A percentile compares a stretch with the other conserved stretches of the same genome.
Evolutionary conservation across 2,888 invertebrate species (phyloP).

Genomic region (Tinea pellionella): DNA sequence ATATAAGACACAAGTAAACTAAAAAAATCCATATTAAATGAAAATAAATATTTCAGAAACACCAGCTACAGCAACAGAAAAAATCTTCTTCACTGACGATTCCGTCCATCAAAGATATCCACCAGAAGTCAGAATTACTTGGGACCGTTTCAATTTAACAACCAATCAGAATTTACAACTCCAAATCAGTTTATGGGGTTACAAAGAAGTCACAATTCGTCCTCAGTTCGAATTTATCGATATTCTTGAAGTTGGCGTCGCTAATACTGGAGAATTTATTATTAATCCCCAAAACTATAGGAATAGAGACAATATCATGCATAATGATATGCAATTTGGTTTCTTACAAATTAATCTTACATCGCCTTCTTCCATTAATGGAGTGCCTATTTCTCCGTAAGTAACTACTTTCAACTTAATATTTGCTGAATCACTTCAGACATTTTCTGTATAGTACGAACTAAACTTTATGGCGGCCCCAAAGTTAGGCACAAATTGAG

Average conservation of each 20-base stretch:
- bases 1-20: neutral
- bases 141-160: constrained; percentile 89
- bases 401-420: constrained; percentile 34
- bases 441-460: no score
- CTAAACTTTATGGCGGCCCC: no score
- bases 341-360: constrained; percentile 90
- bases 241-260: constrained; percentile 72
- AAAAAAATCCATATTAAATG: neutral
- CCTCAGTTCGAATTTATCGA: constrained; percentile 88
- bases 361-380: constrained; percentile 75
- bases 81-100: constrained; percentile 83
- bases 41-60: constrained; percentile 73
- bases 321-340: constrained; percentile 84
- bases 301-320: constrained; percentile 75
- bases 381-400: constrained; percentile 79
- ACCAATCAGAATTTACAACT: constrained; percentile 80
- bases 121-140: constrained; percentile 79
- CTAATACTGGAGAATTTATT: constrained; percentile 78
- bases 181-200: constrained; percentile 89
- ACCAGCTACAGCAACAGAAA: constrained; percentile 86
- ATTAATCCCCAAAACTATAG: constrained; percentile 81
- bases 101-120: constrained; percentile 80
- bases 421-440: neutral
- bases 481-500: no score
- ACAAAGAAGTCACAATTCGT: constrained; percentile 82